Evolutionary conservation across 1,140 invertebrate species (phyloP), one percentile per base, ranked within the genome.

Genomic region (Globodera ellingtonae): DNA sequence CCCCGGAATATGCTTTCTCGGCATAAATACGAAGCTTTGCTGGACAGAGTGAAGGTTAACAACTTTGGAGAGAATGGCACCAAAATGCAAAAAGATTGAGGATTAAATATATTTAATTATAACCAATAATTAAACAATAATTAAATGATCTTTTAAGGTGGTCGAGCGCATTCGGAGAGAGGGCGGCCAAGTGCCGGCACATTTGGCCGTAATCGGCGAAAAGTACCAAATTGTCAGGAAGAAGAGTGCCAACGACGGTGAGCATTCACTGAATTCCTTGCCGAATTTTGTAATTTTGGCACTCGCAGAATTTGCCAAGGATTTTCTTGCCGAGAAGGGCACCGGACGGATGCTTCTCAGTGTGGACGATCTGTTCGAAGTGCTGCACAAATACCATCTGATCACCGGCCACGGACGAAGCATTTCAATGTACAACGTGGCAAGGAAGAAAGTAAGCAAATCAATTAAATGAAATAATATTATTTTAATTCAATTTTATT

Each of bases 331-430:
- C 56, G 13, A 62, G 18, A 75, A 75, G 13, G 18, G 65, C 65
- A 46, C 73, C n/a, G 46, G 65, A 56, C 35, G 50, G 52, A 15
- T 75, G 35, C 18, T 75, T 75, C 47, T 75, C 65, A 62, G 46
- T 75, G 44, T 62, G 18, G 73, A 52, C 35, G 9, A 75, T 62
- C 35, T 75, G 18, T 75, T 75, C 21, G 50, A 75, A 44, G 73
- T 75, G n/a, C 65, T 75, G 65, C 46, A 75, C 65, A 75, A 75
- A 75, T 62, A 62, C 15, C 73, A 75, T 75, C 44, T 75, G 73
- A 15, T 62, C 46, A 75, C 73, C 9, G 65, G 48, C 56, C 73
- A 75, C 65, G n/a, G 73, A 75, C 73, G 73, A 18, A 75, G 73
- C 65, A 75, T 75, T 35, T 59, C 73, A 35, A 75, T 75, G 73